Percentiles rank a stretch among this genome's conserved stretches.
These are phyloP conservation scores for Caiman crocodilus DNA, from an alignment of 2,797 vertebrate genomes.

Conservation along the genomic window DNA sequence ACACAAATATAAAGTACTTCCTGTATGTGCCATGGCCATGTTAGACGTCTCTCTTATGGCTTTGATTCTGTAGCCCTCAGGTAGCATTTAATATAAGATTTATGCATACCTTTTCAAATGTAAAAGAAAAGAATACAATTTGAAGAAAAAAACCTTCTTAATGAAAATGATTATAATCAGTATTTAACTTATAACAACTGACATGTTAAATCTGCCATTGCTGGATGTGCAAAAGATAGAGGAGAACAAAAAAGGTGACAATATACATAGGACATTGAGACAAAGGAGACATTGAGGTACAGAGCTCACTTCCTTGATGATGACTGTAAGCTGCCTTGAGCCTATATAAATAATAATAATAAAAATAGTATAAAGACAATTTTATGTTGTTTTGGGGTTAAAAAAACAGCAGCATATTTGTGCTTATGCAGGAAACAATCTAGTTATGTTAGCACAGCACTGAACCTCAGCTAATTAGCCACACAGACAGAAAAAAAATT, in stretches of 20 bases:
- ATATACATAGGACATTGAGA: background rate
- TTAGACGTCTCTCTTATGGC: background rate
- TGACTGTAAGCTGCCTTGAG: no score
- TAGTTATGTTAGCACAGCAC: no score
- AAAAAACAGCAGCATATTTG: no score
- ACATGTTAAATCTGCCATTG: background rate
- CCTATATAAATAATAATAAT: no score
- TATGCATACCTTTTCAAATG: background rate
- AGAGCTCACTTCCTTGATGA: background rate
- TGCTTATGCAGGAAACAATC: no score
- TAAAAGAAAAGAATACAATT: background rate
- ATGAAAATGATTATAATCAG: background rate
- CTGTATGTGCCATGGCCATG: background rate
- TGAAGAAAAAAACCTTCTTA: background rate
- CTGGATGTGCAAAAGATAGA: background rate
- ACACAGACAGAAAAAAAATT: no score
- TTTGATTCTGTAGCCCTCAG: background rate
- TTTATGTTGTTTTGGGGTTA: no score
- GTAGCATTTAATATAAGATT: background rate
- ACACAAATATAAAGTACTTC: background rate
- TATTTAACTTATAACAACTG: background rate
- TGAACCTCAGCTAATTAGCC: no score
- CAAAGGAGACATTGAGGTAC: background rate
- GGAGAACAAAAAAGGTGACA: background rate
- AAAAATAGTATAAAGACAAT: no score